phyloP scores from a whole-genome alignment of 2,888 invertebrate species.

The Piscicola geometra region DNA sequence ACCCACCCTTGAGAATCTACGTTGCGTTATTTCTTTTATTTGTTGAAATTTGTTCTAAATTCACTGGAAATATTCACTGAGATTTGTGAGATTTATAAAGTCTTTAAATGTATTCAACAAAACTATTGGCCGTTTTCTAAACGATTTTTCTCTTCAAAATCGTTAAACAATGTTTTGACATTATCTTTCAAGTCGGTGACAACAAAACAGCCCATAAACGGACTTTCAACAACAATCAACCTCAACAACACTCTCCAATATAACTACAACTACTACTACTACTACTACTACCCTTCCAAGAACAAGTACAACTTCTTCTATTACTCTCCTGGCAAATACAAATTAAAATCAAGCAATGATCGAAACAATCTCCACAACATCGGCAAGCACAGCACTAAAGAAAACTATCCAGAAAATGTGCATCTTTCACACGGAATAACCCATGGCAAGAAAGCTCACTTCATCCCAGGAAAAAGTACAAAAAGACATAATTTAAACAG shows the following conservation, averaged over 20 bases:
- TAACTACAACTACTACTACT: not conserved
- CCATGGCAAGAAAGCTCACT: too few species aligned
- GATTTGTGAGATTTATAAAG: too few species aligned
- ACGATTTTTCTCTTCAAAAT: not conserved
- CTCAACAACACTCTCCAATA: not conserved
- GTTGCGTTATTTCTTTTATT: not conserved
- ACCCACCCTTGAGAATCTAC: too few species aligned
- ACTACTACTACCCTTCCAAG: too few species aligned
- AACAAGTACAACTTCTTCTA: not conserved
- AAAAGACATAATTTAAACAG: too few species aligned
- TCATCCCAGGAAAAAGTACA: too few species aligned
- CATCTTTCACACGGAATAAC: too few species aligned
- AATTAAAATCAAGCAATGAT: not conserved
- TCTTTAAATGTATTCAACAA: not conserved
- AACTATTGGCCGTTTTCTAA: not conserved
- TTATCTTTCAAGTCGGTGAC: conserved; percentile 7
- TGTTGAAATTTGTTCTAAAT: not conserved
- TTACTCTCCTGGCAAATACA: too few species aligned
- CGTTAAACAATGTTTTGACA: not conserved
- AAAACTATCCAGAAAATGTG: too few species aligned
- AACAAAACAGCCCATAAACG: not conserved
- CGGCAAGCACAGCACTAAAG: too few species aligned
- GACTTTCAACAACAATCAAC: not conserved
- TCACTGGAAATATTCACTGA: not conserved
- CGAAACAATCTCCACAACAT: not conserved